Percentiles rank a stretch among this genome's conserved stretches.
Conservation (phyloP, 2,113 vertebrate genomes). For the Sinocyclocheilus rhinocerous region DNA sequence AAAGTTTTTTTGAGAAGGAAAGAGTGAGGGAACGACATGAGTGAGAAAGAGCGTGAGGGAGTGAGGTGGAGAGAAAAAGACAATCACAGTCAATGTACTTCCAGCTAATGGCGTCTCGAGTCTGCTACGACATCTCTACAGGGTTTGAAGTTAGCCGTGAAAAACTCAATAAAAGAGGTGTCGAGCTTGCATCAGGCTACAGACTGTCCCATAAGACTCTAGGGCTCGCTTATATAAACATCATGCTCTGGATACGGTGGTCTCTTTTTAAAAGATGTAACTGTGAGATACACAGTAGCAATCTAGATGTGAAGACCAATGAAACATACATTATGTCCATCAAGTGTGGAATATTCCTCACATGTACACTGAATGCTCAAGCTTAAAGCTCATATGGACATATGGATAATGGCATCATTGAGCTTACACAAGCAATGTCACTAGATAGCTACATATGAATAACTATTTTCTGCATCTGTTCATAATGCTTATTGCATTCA, state of each 20-base stretch:
- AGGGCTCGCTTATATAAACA: constrained; percentile 47
- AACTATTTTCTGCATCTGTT: not conserved
- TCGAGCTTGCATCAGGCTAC: constrained; percentile 28
- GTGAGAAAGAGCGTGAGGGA: not conserved
- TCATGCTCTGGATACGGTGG: not conserved
- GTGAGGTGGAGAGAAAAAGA: constrained; percentile 28
- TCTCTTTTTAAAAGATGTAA: not conserved
- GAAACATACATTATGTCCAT: not conserved
- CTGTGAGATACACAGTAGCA: not conserved
- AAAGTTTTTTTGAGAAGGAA: constrained; percentile 21
- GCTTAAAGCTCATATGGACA: not conserved
- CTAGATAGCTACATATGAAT: not conserved
- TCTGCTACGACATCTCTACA: constrained; percentile 49
- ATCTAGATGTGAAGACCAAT: constrained; percentile 31
- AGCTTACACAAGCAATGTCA: not conserved
- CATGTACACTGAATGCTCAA: not conserved
- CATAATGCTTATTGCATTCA: not conserved
- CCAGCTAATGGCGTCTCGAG: constrained; percentile 52
- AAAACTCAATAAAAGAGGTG: constrained; percentile 54
- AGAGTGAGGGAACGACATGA: not conserved
- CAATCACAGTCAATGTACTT: constrained; percentile 45
- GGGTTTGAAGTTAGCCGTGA: constrained; percentile 50
- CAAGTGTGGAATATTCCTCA: not conserved
- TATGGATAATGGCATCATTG: not conserved
- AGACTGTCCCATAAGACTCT: constrained; percentile 34